phyloP scores from a whole-genome alignment of 2,888 invertebrate species.

The Zhuqinia jingwanae region DNA sequence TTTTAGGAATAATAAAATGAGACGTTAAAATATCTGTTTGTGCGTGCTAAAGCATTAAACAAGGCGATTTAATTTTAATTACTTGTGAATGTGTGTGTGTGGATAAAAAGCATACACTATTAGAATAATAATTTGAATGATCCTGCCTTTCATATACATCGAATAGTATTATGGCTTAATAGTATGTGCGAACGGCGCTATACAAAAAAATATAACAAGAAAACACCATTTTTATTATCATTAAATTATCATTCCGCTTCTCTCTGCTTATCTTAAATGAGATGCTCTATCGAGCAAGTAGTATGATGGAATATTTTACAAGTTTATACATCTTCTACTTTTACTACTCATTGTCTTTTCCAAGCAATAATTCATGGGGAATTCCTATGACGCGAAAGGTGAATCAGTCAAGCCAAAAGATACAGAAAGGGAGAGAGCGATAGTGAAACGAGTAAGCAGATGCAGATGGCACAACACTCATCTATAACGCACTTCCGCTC shows the following conservation, averaged over 20 bases:
- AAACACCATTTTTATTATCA: conserved; percentile 1
- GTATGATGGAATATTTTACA: neutral
- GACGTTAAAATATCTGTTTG: neutral
- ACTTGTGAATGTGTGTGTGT: neutral
- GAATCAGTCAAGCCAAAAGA: conserved; percentile 26
- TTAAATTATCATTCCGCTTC: conserved; percentile 43
- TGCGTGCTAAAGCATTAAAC: conserved; percentile 2
- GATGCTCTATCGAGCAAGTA: neutral
- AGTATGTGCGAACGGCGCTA: no score
- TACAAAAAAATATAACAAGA: no score
- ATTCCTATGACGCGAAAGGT: conserved; percentile 28
- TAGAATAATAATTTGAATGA: no score
- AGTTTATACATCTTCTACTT: neutral
- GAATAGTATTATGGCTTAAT: no score
- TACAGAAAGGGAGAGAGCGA: conserved; percentile 2
- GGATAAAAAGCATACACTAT: no score
- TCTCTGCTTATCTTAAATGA: neutral
- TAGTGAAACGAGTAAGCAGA: conserved; percentile 46
- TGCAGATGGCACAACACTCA: conserved; percentile 53
- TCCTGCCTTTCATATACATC: no score
- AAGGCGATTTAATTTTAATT: neutral
- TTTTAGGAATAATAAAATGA: conserved; percentile 6
- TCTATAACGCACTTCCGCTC: conserved; percentile 44
- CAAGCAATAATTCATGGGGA: conserved; percentile 38
- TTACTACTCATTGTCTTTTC: neutral